Base-by-base conservation (phyloP, 1,140 invertebrate genomes). In the Aphis gossypii region DNA sequence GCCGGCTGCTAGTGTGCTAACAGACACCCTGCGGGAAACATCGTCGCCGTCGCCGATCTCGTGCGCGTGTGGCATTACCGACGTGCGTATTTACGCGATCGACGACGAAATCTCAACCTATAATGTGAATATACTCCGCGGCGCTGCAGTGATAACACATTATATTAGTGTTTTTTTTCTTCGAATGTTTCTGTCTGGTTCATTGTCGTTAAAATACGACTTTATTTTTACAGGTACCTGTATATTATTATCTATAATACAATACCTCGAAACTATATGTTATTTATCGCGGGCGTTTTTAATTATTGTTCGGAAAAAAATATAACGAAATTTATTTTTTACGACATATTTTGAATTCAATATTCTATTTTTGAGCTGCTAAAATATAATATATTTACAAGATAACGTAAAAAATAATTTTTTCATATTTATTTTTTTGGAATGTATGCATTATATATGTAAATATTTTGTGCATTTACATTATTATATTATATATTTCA, bases 1-100 rank as follows among this genome's bases (percentile, higher is more conserved):
- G 76, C 35, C 76, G 76, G 91, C 76, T 82, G 92, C 82, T 23
- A 93, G 92, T 93, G 76, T 54, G 92, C 82, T 54, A 35, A 25
- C 89, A 23, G 87, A 90, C 89, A 30, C 35, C 38, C 30, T 30
- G 35, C 82, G 92, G 82, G 92, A 30, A 51, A 92, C 68, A 30
- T 38, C 89, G 89, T 60, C 41, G 38, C 23, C 60, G 44, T 41
- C 68, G 90, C 90, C 44, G 25, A 38, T 46, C 38, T n/a, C 56
- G 7, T 38, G 54, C 51, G 51, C 35, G 38, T 6, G 38, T 30
- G 8, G 2, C n/a, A 25, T 1, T 8, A 14, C 38, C 56, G 89
- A n/a, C n/a, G 88, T 41, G 44, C 14, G 20, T 38, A 89, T 54
- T 89, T 54, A 89, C 46, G 86, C 86, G 86, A 51, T 35, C 5